phyloP scores from a whole-genome alignment of 2,888 invertebrate species.

The Osedax frankpressi region DNA sequence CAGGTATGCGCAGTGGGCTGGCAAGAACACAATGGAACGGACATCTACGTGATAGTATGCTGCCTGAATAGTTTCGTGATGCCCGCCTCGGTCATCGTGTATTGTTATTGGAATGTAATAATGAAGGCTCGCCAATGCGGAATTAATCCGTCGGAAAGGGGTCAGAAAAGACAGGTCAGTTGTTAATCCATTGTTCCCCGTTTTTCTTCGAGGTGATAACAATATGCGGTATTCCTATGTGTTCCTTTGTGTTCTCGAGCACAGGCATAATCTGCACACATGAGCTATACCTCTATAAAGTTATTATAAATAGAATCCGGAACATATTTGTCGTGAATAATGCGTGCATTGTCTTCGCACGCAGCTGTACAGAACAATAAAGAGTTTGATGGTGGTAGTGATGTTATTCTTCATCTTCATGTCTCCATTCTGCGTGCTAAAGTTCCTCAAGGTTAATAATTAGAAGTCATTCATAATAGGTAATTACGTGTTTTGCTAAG shows the following conservation, averaged over 20 bases:
- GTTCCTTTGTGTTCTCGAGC: too few relatives aligned
- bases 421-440: conserved; percentile 43
- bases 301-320: too few relatives aligned
- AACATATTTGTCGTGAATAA: too few relatives aligned
- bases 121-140: conserved; percentile 7
- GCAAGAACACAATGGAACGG: conserved; percentile 29
- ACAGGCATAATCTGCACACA: too few relatives aligned
- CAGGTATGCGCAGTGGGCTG: conserved; percentile 41
- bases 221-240: too few relatives aligned
- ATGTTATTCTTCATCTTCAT: conserved; percentile 41
- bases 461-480: too few relatives aligned
- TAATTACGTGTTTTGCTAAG: too few relatives aligned
- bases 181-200: too few relatives aligned
- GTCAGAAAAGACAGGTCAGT: not conserved
- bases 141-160: not conserved
- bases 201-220: too few relatives aligned
- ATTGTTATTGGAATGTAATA: conserved; percentile 32
- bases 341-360: too few relatives aligned
- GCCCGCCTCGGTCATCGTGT: conserved; percentile 33
- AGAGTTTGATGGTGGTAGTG: conserved; percentile 38
- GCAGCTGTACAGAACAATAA: conserved; percentile 28
- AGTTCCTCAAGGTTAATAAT: conserved; percentile 40
- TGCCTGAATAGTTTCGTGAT: conserved; percentile 36
- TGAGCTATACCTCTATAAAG: too few relatives aligned
- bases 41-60: conserved; percentile 35